These are phyloP conservation scores for Verasper variegatus DNA, from an alignment of 2,113 vertebrate genomes.

Conservation along the genomic window DNA sequence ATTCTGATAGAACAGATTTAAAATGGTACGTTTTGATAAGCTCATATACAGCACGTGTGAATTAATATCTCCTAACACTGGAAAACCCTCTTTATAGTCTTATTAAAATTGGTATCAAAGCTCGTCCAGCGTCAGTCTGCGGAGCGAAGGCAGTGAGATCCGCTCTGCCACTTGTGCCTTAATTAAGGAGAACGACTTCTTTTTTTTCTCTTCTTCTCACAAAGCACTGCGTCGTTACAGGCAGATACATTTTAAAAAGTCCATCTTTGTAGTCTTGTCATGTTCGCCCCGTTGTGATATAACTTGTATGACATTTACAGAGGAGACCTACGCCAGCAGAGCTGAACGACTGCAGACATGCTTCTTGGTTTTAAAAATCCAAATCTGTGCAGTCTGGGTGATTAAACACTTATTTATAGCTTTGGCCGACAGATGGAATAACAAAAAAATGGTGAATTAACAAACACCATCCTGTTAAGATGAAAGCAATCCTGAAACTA, in stretches of 20 bases:
- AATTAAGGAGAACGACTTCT: conserved; percentile 44
- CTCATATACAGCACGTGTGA: background rate
- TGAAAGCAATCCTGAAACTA: background rate
- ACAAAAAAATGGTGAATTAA: background rate
- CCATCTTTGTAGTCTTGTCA: conserved; percentile 33
- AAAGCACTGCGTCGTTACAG: conserved; percentile 38
- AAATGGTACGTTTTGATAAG: conserved; percentile 10
- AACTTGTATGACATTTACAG: conserved; percentile 41
- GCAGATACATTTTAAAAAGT: conserved; percentile 17
- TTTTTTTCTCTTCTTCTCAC: conserved; percentile 8
- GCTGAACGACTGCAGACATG: conserved; percentile 1
- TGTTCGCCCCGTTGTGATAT: conserved; percentile 25
- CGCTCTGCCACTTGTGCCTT: conserved; percentile 37
- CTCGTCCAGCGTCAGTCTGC: conserved; percentile 20
- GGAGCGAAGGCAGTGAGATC: conserved; percentile 21
- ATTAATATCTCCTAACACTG: conserved; percentile 13
- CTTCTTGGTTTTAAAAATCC: background rate
- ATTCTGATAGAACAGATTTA: conserved; percentile 2
- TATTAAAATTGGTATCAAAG: conserved; percentile 42
- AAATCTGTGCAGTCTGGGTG: too few species aligned
- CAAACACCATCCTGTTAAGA: conserved; percentile 2
- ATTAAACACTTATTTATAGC: conserved; percentile 1
- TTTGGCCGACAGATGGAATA: background rate
- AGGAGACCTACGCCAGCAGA: background rate
- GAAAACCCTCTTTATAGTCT: conserved; percentile 31